These are phyloP conservation scores for Forficula auricularia DNA, from an alignment of 1,140 invertebrate genomes.

Conservation along the genomic window DNA sequence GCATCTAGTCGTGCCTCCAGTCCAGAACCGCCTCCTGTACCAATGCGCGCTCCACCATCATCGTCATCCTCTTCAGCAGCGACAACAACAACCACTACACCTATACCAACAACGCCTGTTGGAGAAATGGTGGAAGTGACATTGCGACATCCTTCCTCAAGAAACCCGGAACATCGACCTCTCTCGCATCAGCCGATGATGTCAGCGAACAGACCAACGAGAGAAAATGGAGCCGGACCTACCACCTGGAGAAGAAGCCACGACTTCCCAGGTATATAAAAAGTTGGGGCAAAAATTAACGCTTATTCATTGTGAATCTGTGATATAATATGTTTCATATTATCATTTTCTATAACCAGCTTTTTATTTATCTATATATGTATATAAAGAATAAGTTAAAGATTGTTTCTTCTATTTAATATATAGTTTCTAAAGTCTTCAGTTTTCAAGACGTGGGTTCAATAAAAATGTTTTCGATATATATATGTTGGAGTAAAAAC, in stretches of 20 bases:
- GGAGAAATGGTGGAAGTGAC: conserved; percentile 30
- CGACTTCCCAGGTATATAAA: not conserved
- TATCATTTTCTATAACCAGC: too few species aligned
- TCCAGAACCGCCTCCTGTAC: conserved; percentile 28
- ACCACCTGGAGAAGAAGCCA: not conserved
- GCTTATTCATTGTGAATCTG: too few species aligned
- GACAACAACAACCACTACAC: too few species aligned
- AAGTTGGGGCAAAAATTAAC: too few species aligned
- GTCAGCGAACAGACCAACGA: conserved; percentile 5
- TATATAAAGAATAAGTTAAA: too few species aligned
- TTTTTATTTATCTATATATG: too few species aligned
- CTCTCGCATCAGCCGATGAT: conserved; percentile 19
- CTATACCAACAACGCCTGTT: conserved; percentile 15
- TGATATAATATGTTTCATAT: too few species aligned
- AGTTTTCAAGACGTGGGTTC: too few species aligned
- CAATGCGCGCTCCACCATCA: conserved; percentile 8
- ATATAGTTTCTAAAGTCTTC: too few species aligned
- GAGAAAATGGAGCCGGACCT: not conserved
- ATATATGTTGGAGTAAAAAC: too few species aligned
- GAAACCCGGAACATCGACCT: conserved; percentile 31
- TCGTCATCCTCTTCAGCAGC: conserved; percentile 16
- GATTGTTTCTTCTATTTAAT: too few species aligned
- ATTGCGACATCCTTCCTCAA: conserved; percentile 34
- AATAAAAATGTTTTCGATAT: too few species aligned
- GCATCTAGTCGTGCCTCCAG: conserved; percentile 29